Evolutionary conservation across 1,140 invertebrate species (phyloP).

Genomic region (Scylla paramamosain): DNA sequence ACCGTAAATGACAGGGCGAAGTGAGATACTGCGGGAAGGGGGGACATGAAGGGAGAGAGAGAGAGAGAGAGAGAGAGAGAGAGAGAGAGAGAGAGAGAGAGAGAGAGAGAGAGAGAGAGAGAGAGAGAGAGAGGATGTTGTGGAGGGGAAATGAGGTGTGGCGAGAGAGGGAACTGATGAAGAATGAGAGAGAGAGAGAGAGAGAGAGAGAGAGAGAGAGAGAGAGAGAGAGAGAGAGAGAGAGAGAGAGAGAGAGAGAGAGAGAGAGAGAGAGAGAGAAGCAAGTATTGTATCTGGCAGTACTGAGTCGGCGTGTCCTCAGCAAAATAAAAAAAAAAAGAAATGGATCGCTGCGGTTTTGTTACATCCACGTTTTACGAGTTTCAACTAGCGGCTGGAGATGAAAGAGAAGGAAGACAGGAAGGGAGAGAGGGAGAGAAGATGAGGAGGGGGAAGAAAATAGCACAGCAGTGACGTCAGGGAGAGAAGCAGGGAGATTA

Average conservation of each 20-base stretch:
- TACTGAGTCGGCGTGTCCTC: neutral
- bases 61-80: neutral
- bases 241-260: constrained; percentile 37
- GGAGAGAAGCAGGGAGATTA: neutral
- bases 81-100: neutral
- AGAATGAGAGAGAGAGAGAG: constrained; percentile 31
- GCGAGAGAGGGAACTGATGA: neutral
- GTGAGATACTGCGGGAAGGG: constrained; percentile 69
- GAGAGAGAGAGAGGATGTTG: neutral
- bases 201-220: neutral
- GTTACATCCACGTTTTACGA: too few relatives aligned
- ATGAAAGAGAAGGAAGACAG: neutral
- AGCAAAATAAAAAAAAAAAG: neutral
- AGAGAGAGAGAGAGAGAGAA: neutral
- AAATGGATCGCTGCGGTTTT: too few relatives aligned
- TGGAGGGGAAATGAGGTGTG: neutral
- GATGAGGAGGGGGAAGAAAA: neutral
- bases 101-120: neutral
- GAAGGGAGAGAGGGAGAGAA: neutral
- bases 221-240: neutral
- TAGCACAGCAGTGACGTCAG: neutral
- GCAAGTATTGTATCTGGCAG: neutral
- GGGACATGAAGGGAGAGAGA: neutral
- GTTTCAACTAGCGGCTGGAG: too few relatives aligned
- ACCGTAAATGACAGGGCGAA: constrained; percentile 70